Base-by-base conservation (phyloP, 2,113 vertebrate genomes). In the Chaetops frenatus region DNA sequence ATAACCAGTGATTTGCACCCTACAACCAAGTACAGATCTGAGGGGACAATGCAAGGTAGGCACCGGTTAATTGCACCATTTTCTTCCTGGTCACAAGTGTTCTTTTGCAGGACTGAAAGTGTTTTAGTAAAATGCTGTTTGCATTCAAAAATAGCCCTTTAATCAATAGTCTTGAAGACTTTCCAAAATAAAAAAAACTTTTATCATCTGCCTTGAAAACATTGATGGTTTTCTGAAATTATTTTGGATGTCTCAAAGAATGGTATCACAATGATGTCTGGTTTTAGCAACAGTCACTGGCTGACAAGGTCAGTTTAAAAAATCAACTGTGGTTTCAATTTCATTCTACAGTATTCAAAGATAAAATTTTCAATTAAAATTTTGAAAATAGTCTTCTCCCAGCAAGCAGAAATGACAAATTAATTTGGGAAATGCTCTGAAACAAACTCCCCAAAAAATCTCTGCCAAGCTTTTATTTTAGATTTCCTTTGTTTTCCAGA, bases 401-500 rank as follows among this genome's bases (percentile, higher is more conserved):
- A 2, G 11, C 77, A 70, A 19, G 47, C 38, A 89, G 73, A 84
- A 91, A 92, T 42, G 15, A 89, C 33, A 78, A 84, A 92, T n/a
- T 42, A 81, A 78, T 84, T 66, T 81, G 38, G 47, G 44, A 91
- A 92, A 66, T 17, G 14, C 67, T 86, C 50, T 60, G 36, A 81
- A 84, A 91, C 50, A 91, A 88, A 77, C 57, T 29, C 25, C 53
- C 25, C 45, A 72, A 38, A 83, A 66, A 76, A 35, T 28, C 67
- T 7, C 12, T 44, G 40, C 40, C 71, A 54, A 57, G 79, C 33
- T 90, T 92, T 90, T 57, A 47, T 69, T 92, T 60, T 33, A 72
- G 54, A 58, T 80, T 91, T 82, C 79, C 81, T 90, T 84, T 95
- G 88, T 94, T 93, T 95, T 83, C 86, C 71, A 57, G 53, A 79